Evolutionary conservation across 2,888 invertebrate genomes (phyloP).

Genomic region (Oegoconia quadripuncta): DNA sequence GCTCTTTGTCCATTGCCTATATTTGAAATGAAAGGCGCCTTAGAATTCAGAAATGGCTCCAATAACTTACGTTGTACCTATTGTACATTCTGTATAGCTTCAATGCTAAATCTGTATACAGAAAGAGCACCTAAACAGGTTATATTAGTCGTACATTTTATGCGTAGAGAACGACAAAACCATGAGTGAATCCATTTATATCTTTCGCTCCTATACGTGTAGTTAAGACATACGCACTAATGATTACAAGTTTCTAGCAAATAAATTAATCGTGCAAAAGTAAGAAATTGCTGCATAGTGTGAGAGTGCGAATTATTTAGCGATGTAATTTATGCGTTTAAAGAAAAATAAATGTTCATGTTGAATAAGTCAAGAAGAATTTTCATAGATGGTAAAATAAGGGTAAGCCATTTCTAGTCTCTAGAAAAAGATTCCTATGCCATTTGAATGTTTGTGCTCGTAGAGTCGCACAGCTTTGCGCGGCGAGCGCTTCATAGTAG

Average conservation of each 20-base stretch:
- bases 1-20: constrained; percentile 53
- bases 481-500: constrained; percentile 37
- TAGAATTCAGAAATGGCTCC: constrained; percentile 9
- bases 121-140: constrained; percentile 11
- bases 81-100: constrained; percentile 8
- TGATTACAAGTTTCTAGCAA: constrained; percentile 22
- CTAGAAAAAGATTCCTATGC: neutral
- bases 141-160: constrained; percentile 8
- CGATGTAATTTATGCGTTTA: no score
- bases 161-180: constrained; percentile 11
- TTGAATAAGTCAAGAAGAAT: neutral
- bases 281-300: no score
- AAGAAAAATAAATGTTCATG: no score
- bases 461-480: constrained; percentile 40
- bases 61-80: constrained; percentile 10
- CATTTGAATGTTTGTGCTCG: constrained; percentile 31
- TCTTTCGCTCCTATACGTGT: constrained; percentile 6
- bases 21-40: constrained; percentile 35
- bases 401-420: no score
- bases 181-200: constrained; percentile 12
- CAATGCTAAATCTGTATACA: constrained; percentile 8
- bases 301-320: no score
- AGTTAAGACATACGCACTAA: constrained; percentile 16
- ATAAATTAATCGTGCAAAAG: constrained; percentile 13
- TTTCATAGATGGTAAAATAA: neutral